Conservation (phyloP, 2,113 vertebrate genomes). For the Callithrix jacchus region DNA sequence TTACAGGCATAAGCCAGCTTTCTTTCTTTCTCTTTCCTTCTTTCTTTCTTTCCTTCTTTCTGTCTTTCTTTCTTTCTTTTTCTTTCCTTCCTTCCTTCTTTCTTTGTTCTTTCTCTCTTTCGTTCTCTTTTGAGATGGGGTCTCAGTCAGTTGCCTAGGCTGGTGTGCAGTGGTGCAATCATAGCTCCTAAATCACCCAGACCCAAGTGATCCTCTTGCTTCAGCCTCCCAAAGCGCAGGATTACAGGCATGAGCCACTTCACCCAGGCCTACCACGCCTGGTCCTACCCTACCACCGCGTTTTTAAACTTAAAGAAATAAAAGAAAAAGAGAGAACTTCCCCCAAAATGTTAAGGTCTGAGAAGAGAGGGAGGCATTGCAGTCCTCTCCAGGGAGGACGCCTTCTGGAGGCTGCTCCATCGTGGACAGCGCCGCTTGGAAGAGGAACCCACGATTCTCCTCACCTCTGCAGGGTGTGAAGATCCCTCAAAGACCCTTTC, state of each 20-base stretch:
- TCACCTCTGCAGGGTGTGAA: neutral
- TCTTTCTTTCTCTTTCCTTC: too few species aligned
- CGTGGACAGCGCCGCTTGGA: neutral
- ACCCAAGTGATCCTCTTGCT: too few species aligned
- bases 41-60: rapidly evolving
- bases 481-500: neutral
- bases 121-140: too few species aligned
- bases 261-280: too few species aligned
- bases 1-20: too few species aligned
- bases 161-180: too few species aligned
- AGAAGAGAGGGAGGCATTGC: neutral
- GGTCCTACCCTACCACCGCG: neutral
- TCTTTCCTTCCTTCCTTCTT: rapidly evolving
- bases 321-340: neutral
- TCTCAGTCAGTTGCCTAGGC: too few species aligned
- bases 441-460: neutral
- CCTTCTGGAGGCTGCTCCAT: neutral
- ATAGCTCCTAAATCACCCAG: too few species aligned
- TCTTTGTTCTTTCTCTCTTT: too few species aligned
- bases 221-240: too few species aligned
- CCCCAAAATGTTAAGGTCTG: neutral
- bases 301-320: neutral
- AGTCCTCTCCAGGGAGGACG: neutral
- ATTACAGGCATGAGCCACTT: too few species aligned
- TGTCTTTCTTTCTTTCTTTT: too few species aligned